Base-by-base conservation (phyloP, 2,113 vertebrate genomes). In the Chaetorhynchus papuensis region DNA sequence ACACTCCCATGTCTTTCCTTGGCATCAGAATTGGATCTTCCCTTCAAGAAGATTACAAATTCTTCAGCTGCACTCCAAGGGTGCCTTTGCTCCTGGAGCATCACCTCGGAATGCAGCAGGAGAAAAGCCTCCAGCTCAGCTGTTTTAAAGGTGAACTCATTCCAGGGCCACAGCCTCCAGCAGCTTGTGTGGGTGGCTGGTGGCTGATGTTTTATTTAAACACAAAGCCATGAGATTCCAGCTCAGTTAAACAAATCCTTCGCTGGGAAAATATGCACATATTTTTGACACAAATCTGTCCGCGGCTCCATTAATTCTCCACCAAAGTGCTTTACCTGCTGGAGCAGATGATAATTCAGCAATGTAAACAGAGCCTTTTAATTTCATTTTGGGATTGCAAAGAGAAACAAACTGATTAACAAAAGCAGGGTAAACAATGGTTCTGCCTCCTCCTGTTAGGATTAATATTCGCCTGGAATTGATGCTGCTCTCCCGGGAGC, bases 401-500 rank as follows among this genome's bases (percentile, higher is more conserved):
- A 92, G 61, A 78, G 94, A 95, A 97, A 97, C 93, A 97, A 95
- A 97, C 93, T 92, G 96, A 97, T 97, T 94, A 97, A 96, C 93
- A 84, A 95, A 97, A 95, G 93, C 78, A 90, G 77, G 69, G 85
- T 92, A 97, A 96, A 95, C 92, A 94, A 88, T 68, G 56, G 70
- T 13, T 91, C 82, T 88, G 72, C 57, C 83, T 91, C 66, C 84
- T 52, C 42, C 69, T 64, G 69, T 71, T 87, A n/a, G 79, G 35
- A 93, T 94, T 91, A 95, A 92, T 93, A 70, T 65, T 83, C 31
- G 0, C 83, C 39, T 15, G 8, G 87, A 70, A 49, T 20, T 27
- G 83, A 41, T 39, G 84, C 79, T 42, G 45, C 14, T 85, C 56
- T 45, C 89, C 83, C 5, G 1, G 64, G 77, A 94, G 80, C 47